These are phyloP conservation scores for Allobates femoralis DNA, from an alignment of 2,797 vertebrate species.

Conservation along the genomic window DNA sequence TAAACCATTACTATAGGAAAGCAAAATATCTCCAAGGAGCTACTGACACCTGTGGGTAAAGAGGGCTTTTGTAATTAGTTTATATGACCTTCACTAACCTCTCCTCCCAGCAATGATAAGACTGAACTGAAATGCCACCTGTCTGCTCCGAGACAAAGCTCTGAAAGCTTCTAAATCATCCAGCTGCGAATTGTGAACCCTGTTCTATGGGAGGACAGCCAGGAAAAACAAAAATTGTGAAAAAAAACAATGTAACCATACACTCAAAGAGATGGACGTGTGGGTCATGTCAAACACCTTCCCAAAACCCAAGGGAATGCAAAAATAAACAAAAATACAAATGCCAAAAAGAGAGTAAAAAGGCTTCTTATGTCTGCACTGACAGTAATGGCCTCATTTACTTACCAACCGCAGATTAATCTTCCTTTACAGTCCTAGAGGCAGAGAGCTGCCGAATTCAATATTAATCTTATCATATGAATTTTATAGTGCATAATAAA, in stretches of 20 bases:
- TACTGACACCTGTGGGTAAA: conserved; percentile 58
- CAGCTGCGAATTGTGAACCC: conserved; percentile 59
- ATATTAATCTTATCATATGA: not conserved
- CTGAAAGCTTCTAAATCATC: conserved; percentile 58
- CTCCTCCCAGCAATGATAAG: conserved; percentile 59
- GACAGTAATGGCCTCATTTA: not conserved
- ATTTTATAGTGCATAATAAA: not conserved
- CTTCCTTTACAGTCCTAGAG: not conserved
- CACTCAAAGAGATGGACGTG: conserved; percentile 46
- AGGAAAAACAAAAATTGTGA: conserved; percentile 56
- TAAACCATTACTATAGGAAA: conserved; percentile 10
- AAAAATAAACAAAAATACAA: conserved; percentile 22
- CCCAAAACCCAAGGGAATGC: conserved; percentile 26
- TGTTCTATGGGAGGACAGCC: conserved; percentile 44
- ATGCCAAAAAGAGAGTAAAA: conserved; percentile 24
- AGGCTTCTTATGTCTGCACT: not conserved
- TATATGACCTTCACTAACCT: conserved; percentile 59
- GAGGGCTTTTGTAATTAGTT: conserved; percentile 59
- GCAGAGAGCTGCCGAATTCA: not conserved
- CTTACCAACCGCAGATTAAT: not conserved
- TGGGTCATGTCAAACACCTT: conserved; percentile 55
- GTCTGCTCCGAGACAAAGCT: conserved; percentile 57
- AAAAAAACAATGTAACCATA: conserved; percentile 59
- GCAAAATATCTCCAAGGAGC: conserved; percentile 11
- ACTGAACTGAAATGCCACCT: conserved; percentile 60